These are phyloP conservation scores for Lophura nycthemera DNA, from an alignment of 2,113 vertebrate genomes.

Conservation along the genomic window DNA sequence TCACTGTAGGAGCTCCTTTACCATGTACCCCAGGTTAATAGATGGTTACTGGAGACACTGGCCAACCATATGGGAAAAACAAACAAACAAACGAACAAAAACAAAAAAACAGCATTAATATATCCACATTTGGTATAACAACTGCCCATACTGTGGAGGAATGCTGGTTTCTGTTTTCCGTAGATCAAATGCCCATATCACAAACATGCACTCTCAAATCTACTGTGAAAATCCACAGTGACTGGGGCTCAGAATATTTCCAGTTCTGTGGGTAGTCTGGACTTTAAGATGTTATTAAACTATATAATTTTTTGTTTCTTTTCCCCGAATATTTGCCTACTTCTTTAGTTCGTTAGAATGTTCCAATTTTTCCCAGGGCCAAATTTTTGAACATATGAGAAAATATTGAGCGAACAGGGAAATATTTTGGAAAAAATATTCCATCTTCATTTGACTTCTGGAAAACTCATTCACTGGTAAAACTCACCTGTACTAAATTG, in stretches of 20 bases:
- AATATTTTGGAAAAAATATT: background rate
- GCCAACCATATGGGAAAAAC: background rate
- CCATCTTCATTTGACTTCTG: background rate
- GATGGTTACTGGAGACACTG: accelerated
- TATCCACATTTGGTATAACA: background rate
- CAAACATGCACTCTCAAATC: background rate
- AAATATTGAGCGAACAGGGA: background rate
- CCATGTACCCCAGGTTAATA: background rate
- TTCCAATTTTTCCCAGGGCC: background rate
- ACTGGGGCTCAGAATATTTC: background rate
- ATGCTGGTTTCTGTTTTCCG: background rate
- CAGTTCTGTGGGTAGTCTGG: background rate
- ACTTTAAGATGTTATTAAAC: background rate
- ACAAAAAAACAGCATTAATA: accelerated
- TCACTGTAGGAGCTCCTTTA: background rate
- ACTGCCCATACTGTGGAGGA: background rate
- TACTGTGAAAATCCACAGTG: background rate
- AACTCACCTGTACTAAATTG: background rate
- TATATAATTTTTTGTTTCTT: background rate
- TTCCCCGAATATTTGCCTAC: background rate
- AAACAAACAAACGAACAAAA: background rate
- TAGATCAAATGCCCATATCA: background rate
- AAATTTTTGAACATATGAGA: background rate
- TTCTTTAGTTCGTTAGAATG: background rate
- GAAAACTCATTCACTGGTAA: background rate